Conservation (phyloP, 2,888 invertebrate species). For the Thelaira solivaga region DNA sequence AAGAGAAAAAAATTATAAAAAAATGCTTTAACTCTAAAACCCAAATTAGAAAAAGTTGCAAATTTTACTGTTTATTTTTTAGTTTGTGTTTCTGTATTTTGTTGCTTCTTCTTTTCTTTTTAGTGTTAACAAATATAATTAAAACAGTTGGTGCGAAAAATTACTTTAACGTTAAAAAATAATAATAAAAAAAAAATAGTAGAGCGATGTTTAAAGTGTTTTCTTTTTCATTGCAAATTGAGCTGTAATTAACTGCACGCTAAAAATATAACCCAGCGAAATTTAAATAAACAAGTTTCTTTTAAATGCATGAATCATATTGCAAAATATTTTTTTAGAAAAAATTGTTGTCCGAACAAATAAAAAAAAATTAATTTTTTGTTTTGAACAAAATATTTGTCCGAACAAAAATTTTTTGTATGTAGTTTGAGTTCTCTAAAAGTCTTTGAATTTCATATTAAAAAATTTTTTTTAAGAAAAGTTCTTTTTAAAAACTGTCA, state of each 20-base stretch:
- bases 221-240: conserved; percentile 16
- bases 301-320: too few species aligned
- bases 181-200: conserved; percentile 5
- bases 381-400: too few species aligned
- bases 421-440: too few species aligned
- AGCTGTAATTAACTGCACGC: conserved; percentile 58
- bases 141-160: conserved; percentile 62
- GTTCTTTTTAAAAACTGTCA: too few species aligned
- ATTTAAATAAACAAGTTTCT: not conserved
- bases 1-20: too few species aligned
- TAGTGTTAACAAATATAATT: conserved; percentile 58
- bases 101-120: conserved; percentile 41
- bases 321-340: too few species aligned
- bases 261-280: conserved; percentile 35
- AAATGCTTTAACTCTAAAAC: conserved; percentile 37
- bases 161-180: conserved; percentile 53
- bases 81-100: not conserved
- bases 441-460: too few species aligned
- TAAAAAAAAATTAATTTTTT: too few species aligned
- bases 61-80: not conserved
- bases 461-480: too few species aligned
- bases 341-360: too few species aligned
- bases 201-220: not conserved
- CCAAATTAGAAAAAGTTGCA: not conserved
- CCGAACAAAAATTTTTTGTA: too few species aligned